Percentiles rank a stretch among this genome's conserved stretches.
Conservation (phyloP, 2,113 vertebrate genomes). For the Chroicocephalus ridibundus region DNA sequence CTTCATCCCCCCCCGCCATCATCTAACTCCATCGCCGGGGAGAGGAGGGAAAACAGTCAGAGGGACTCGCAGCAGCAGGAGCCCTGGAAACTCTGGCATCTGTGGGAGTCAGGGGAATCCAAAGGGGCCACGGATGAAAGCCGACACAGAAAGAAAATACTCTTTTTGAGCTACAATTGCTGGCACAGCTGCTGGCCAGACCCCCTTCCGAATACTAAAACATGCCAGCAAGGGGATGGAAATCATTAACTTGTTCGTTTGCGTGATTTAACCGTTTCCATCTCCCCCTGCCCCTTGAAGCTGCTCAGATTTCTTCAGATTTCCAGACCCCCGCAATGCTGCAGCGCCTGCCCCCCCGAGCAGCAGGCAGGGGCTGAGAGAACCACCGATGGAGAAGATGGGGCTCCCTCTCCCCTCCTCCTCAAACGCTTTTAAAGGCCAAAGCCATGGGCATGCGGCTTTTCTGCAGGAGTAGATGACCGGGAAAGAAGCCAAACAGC, state of each 20-base stretch:
- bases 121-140: background rate
- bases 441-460: fast-evolving
- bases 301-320: background rate
- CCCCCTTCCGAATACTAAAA: background rate
- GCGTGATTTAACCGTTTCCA: background rate
- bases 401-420: background rate
- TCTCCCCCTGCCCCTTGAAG: background rate
- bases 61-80: background rate
- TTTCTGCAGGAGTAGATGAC: background rate
- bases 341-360: background rate
- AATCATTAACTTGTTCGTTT: background rate
- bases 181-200: conserved; percentile 51
- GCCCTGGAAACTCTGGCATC: background rate
- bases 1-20: background rate
- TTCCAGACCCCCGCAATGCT: background rate
- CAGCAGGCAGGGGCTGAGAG: background rate
- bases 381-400: background rate
- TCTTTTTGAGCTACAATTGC: background rate
- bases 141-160: conserved; percentile 8
- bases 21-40: fast-evolving
- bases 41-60: background rate
- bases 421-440: background rate
- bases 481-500: background rate
- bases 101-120: background rate
- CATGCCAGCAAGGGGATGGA: background rate